Evolutionary conservation across 2,888 invertebrate species (phyloP).

Genomic region (Drosophila multiciliata): DNA sequence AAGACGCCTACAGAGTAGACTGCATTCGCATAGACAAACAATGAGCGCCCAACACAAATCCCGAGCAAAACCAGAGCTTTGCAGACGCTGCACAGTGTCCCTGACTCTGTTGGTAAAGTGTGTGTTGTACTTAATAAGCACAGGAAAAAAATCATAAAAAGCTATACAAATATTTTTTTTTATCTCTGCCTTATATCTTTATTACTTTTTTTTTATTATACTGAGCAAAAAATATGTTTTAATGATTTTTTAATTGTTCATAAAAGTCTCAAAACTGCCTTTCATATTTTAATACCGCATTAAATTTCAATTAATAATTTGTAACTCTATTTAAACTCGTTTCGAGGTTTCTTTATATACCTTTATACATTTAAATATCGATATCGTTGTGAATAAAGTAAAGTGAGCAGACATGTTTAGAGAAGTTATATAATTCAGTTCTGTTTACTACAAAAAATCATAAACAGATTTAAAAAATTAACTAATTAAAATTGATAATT

Average conservation of each 20-base stretch:
- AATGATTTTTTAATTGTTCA: background rate
- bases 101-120: background rate
- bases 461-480: no score
- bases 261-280: background rate
- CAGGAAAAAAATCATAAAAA: background rate
- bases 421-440: no score
- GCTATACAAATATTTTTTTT: slow-evolving; percentile 1
- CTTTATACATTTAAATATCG: no score
- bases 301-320: background rate
- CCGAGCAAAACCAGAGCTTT: slow-evolving; percentile 28
- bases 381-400: no score
- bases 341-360: no score
- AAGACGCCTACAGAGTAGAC: slow-evolving; percentile 27
- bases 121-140: background rate
- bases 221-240: background rate
- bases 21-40: slow-evolving; percentile 57
- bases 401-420: no score
- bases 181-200: background rate
- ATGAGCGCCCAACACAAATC: slow-evolving; percentile 43
- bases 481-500: no score
- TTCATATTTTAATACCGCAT: background rate
- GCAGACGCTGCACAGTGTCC: slow-evolving; percentile 39
- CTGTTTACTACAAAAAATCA: no score
- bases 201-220: background rate
- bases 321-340: background rate